Evolutionary conservation across 2,888 invertebrate species (phyloP), one percentile per base, ranked within the genome.

Genomic region (Agrochola lota): DNA sequence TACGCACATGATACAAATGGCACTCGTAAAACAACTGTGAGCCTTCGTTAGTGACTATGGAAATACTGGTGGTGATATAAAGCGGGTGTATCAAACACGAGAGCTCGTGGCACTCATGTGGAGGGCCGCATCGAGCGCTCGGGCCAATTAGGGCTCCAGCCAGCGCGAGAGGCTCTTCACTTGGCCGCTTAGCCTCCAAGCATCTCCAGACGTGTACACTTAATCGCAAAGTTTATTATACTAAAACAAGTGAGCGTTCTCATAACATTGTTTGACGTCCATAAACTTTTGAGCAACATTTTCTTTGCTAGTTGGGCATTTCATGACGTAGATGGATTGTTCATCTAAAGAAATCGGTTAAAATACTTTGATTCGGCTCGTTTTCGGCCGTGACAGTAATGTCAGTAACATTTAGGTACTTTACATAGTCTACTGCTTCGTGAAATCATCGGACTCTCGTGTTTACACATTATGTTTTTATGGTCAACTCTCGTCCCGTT

Each of bases 71-170:
- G 80, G 59, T 74, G 78, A 80, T 76, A 82, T 83, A 81, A 80
- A 78, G 76, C 74, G 77, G 59, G 66, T 85, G 88, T 88, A 90
- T 90, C 90, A 90, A 84, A 86, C 76, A 82, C 73, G 80, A 86
- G 84, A 74, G 83, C 80, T 70, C 78, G 74, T 60, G 83, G 82
- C 84, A 77, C 88, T 90, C 62, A 11, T 60, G 59, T 79, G 69
- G 80, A 89, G 88, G 80, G 87, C 73, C 80, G 81, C 87, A 89
- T 91, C 89, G 90, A 86, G 89, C 90, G 88, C 86, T 75, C 73
- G 81, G 85, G 89, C 91, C 91, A 91, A 91, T 91, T 91, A 91
- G 87, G 83, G 79, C 89, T 85, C 85, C 85, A 80, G 82, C 78
- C 69, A 71, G 68, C 74, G 68, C 68, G 69, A 88, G 85, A 77